phyloP scores from a whole-genome alignment of 2,888 invertebrate species.

The Diarsia brunnea region DNA sequence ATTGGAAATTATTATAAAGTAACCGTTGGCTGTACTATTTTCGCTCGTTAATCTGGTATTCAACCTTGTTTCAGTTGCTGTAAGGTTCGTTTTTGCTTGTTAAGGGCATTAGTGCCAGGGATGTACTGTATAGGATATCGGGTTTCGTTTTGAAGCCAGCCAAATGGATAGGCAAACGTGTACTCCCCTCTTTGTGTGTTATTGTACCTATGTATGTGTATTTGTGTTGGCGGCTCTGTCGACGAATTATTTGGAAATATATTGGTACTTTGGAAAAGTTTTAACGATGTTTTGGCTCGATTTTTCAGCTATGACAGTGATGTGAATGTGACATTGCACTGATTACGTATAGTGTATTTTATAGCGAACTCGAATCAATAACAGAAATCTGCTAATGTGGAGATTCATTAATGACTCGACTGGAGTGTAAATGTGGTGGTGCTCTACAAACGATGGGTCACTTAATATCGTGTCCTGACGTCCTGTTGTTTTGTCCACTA shows the following conservation, averaged over 20 bases:
- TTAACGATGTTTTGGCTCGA: neutral
- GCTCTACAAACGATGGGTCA: too few species aligned
- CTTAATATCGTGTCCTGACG: too few species aligned
- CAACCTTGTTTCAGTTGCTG: rapidly evolving
- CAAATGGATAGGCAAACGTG: slow-evolving; percentile 85
- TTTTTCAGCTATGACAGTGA: neutral
- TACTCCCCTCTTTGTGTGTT: slow-evolving; percentile 69
- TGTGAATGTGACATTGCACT: neutral
- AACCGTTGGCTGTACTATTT: slow-evolving; percentile 63
- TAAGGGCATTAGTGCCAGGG: slow-evolving; percentile 57
- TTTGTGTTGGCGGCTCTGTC: slow-evolving; percentile 48
- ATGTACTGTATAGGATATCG: slow-evolving; percentile 74
- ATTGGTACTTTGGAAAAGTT: slow-evolving; percentile 10
- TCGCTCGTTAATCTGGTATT: slow-evolving; percentile 12
- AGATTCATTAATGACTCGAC: too few species aligned
- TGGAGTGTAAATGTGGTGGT: too few species aligned
- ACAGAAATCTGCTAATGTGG: neutral
- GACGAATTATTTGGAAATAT: slow-evolving; percentile 52
- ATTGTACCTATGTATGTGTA: slow-evolving; percentile 60
- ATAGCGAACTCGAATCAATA: neutral
- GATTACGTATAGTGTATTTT: too few species aligned
- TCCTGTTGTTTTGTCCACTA: too few species aligned
- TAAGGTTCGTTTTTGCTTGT: slow-evolving; percentile 55
- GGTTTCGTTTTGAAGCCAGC: slow-evolving; percentile 80
- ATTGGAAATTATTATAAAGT: slow-evolving; percentile 66